Evolutionary conservation across 2,888 invertebrate genomes (phyloP).

Genomic region (Tenthredo mesomela): DNA sequence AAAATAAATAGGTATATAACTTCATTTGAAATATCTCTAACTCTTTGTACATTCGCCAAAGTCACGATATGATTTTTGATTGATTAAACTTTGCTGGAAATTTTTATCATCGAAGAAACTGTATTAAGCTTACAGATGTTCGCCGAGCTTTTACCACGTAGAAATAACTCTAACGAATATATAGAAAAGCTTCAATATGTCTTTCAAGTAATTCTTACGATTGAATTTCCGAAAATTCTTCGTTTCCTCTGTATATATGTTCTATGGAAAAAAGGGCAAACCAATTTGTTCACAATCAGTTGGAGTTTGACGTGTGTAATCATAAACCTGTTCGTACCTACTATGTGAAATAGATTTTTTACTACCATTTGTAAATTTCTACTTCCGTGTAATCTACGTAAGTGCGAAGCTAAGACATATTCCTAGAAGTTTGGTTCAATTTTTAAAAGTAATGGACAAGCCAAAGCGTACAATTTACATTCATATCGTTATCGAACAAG

Average conservation of each 20-base stretch:
- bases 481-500: slow-evolving; percentile 31
- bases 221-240: not conserved
- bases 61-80: slow-evolving; percentile 5
- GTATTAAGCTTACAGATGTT: not conserved
- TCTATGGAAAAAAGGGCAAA: not conserved
- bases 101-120: not conserved
- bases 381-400: not conserved
- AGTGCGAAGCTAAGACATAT: not conserved
- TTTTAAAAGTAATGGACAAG: slow-evolving; percentile 17
- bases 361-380: not conserved
- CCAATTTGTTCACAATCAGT: not conserved
- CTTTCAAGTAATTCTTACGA: not conserved
- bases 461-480: slow-evolving; percentile 11
- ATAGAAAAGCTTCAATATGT: not conserved
- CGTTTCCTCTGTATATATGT: not conserved
- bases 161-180: not conserved
- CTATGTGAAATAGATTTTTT: not conserved
- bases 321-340: not conserved
- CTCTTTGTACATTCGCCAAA: not conserved
- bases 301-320: not conserved
- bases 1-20: not conserved
- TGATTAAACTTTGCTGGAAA: slow-evolving; percentile 8
- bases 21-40: slow-evolving; percentile 9
- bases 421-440: not conserved
- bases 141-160: not conserved